phyloP scores from a whole-genome alignment of 2,888 invertebrate genomes.

The Ophion costatus region DNA sequence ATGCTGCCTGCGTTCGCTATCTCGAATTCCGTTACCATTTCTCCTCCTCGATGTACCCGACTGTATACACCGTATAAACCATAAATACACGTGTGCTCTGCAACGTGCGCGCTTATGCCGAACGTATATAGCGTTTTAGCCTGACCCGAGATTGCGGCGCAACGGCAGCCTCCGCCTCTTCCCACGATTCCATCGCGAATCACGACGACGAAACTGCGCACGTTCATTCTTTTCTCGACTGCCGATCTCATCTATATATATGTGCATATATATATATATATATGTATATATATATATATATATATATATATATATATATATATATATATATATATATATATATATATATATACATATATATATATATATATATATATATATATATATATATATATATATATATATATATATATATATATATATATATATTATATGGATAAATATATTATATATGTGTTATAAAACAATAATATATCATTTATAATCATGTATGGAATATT shows the following conservation, averaged over 20 bases:
- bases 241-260: constrained; percentile 20
- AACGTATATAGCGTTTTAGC: constrained; percentile 60
- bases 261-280: too few relatives aligned
- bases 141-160: constrained; percentile 62
- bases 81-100: constrained; percentile 41
- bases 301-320: background rate
- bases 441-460: too few relatives aligned
- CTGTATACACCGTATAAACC: constrained; percentile 30
- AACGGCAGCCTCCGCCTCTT: constrained; percentile 67
- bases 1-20: constrained; percentile 69
- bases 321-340: constrained; percentile 10
- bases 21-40: constrained; percentile 71
- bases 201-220: constrained; percentile 62
- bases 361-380: background rate
- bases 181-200: constrained; percentile 68
- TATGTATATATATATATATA: background rate
- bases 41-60: constrained; percentile 57
- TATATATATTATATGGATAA: background rate
- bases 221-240: constrained; percentile 55
- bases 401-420: constrained; percentile 10
- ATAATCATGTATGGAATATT: too few relatives aligned
- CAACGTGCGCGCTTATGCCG: constrained; percentile 33
- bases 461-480: too few relatives aligned
- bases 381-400: constrained; percentile 12
- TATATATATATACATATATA: background rate